phyloP scores from a whole-genome alignment of 2,888 invertebrate genomes.

The Pseudanteris insignis region DNA sequence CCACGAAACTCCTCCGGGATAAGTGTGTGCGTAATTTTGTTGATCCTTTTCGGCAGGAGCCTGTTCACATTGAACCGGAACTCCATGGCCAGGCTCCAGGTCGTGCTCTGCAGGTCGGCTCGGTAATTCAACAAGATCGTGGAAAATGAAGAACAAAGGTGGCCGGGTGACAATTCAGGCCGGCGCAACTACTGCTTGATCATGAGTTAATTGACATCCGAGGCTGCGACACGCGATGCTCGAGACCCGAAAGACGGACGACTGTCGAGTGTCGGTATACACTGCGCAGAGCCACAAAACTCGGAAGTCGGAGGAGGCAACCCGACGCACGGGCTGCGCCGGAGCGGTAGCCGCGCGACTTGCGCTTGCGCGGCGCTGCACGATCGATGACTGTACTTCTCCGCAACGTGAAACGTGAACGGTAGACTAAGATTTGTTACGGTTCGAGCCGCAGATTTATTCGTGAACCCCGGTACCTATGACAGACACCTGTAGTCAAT shows the following conservation, averaged over 20 bases:
- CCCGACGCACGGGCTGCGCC: background rate
- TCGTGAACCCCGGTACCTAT: background rate
- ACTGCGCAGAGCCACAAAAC: too few species aligned
- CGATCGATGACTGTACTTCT: slow-evolving; percentile 28
- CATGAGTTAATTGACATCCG: background rate
- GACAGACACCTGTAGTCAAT: slow-evolving; percentile 10
- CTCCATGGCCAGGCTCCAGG: slow-evolving; percentile 59
- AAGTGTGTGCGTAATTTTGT: slow-evolving; percentile 62
- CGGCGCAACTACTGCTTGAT: background rate
- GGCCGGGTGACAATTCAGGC: background rate
- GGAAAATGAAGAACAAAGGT: too few species aligned
- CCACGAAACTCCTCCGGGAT: slow-evolving; percentile 62
- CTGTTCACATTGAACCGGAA: slow-evolving; percentile 63
- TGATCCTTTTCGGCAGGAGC: slow-evolving; percentile 61
- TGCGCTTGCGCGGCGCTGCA: slow-evolving; percentile 4
- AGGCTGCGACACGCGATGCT: background rate
- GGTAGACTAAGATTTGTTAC: slow-evolving; percentile 5
- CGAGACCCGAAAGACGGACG: too few species aligned
- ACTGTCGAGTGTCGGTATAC: too few species aligned
- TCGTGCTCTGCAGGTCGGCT: too few species aligned
- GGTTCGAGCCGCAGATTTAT: slow-evolving; percentile 6
- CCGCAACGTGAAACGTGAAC: slow-evolving; percentile 6
- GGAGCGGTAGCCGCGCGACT: background rate
- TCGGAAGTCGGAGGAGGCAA: too few species aligned
- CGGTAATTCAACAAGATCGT: too few species aligned